These are phyloP conservation scores for Idaea dimidiata DNA, from an alignment of 2,888 invertebrate species.

Conservation along the genomic window DNA sequence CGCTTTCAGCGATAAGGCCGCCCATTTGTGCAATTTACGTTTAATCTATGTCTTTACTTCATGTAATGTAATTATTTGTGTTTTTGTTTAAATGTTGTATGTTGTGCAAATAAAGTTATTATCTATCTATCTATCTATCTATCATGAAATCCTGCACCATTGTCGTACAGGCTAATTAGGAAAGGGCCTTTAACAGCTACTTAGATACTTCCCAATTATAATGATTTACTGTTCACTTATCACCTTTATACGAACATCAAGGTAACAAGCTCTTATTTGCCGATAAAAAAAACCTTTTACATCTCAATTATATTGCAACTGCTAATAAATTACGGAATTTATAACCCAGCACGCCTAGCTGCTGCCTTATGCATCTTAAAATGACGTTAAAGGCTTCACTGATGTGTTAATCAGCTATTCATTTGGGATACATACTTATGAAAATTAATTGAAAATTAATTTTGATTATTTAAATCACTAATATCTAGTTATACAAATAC, in stretches of 20 bases:
- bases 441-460: conserved; percentile 21
- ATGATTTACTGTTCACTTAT: neutral
- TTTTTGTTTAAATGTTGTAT: no score
- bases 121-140: no score
- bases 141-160: neutral
- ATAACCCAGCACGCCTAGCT: conserved; percentile 11
- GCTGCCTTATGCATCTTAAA: conserved; percentile 26
- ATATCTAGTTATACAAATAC: no score
- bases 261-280: conserved; percentile 15
- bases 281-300: conserved; percentile 15
- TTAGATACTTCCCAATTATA: neutral
- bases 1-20: no score
- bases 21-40: no score
- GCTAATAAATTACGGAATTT: conserved; percentile 18
- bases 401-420: conserved; percentile 33
- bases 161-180: neutral
- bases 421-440: conserved; percentile 26
- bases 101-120: no score
- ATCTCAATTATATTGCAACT: conserved; percentile 17
- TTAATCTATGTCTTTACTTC: no score
- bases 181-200: neutral
- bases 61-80: no score
- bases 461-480: conserved; percentile 14
- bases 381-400: conserved; percentile 32
- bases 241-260: neutral